These are phyloP conservation scores for Polyploca ridens DNA, from an alignment of 2,888 invertebrate genomes.

Conservation along the genomic window DNA sequence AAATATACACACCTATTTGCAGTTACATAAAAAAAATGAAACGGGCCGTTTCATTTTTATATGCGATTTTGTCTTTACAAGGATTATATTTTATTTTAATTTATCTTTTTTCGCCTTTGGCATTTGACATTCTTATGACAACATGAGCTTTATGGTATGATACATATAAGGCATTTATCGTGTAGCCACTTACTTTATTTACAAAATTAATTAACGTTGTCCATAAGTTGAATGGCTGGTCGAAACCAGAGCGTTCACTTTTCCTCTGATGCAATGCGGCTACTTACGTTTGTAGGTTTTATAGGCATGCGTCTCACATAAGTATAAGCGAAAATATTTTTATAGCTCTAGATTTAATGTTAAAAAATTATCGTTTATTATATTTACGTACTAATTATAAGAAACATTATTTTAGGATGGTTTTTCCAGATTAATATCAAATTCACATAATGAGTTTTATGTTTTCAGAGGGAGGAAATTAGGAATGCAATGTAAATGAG, in stretches of 20 bases:
- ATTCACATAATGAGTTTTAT: no score
- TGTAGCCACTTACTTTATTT: background rate
- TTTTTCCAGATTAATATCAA: no score
- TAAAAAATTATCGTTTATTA: no score
- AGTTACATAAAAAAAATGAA: no score
- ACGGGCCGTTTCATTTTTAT: no score
- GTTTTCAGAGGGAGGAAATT: no score
- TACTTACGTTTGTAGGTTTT: slow-evolving; percentile 12
- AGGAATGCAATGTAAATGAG: no score
- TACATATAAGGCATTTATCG: slow-evolving; percentile 2
- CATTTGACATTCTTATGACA: background rate
- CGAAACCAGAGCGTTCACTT: slow-evolving; percentile 9
- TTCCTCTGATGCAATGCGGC: slow-evolving; percentile 11
- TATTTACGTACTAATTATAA: no score
- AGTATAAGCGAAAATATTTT: background rate
- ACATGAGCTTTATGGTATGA: background rate
- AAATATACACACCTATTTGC: no score
- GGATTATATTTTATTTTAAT: background rate
- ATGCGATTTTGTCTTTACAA: no score
- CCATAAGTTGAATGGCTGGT: slow-evolving; percentile 5
- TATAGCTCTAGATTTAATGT: background rate
- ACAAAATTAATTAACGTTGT: slow-evolving; percentile 3
- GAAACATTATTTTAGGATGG: no score
- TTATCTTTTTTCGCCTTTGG: background rate
- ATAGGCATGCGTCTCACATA: background rate